A percentile compares a stretch with the other conserved stretches of the same genome.
These are phyloP conservation scores for Halictus quadricinctus DNA, from an alignment of 2,888 invertebrate species.

Conservation along the genomic window DNA sequence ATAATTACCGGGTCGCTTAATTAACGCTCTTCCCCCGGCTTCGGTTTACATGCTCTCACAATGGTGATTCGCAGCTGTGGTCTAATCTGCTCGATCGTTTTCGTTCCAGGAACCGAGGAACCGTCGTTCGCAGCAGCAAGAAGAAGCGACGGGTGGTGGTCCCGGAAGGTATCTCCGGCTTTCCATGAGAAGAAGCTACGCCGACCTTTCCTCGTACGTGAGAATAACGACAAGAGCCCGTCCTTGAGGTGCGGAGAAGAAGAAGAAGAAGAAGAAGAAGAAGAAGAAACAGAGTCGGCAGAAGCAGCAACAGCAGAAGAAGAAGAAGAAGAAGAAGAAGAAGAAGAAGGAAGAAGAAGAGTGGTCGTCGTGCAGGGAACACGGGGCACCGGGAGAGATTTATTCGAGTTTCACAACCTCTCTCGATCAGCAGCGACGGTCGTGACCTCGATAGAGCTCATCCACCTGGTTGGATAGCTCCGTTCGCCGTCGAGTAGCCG, in stretches of 20 bases:
- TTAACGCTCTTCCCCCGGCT: neutral
- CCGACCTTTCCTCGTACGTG: conserved; percentile 51
- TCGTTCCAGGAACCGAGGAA: conserved; percentile 52
- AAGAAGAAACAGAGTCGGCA: neutral
- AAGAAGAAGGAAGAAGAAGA: neutral
- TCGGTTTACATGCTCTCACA: neutral
- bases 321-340: neutral
- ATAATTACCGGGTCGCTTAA: neutral
- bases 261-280: neutral
- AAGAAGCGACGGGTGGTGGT: conserved; percentile 48
- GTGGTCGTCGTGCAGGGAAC: conserved; percentile 16
- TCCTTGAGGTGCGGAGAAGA: conserved; percentile 54
- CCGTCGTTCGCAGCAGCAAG: conserved; percentile 21
- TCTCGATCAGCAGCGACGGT: conserved; percentile 56
- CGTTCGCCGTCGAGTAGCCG: conserved; percentile 13
- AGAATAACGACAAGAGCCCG: conserved; percentile 46
- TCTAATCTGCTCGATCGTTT: conserved; percentile 12
- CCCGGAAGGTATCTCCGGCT: conserved; percentile 53
- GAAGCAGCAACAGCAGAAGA: neutral
- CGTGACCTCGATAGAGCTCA: conserved; percentile 63
- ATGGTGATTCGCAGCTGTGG: neutral
- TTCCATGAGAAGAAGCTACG: conserved; percentile 43
- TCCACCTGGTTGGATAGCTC: conserved; percentile 53
- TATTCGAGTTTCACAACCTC: conserved; percentile 62
- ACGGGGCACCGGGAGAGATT: conserved; percentile 52